Evolutionary conservation across 2,888 invertebrate genomes (phyloP).

Genomic region (Oeneis ivallda): DNA sequence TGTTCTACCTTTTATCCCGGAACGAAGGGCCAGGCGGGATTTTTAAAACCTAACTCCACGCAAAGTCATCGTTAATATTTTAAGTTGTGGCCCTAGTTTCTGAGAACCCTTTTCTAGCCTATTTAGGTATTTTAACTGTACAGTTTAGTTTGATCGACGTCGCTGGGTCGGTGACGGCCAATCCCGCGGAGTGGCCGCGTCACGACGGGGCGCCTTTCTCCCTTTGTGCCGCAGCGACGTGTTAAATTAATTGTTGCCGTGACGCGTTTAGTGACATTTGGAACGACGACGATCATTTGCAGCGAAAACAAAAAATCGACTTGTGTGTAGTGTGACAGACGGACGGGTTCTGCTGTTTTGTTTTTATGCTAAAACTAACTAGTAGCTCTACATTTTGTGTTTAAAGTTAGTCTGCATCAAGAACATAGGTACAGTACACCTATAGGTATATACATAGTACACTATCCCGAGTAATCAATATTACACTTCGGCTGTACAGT

Average conservation of each 20-base stretch:
- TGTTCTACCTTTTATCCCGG: no score
- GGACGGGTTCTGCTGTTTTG: slow-evolving; percentile 14
- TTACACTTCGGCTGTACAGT: no score
- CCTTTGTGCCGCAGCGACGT: slow-evolving; percentile 38
- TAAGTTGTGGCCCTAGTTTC: no score
- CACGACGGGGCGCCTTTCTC: slow-evolving; percentile 47
- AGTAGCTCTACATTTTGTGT: background rate
- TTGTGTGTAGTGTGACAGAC: slow-evolving; percentile 1
- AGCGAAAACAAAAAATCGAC: slow-evolving; percentile 18
- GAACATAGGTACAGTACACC: background rate
- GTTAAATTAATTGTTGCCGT: slow-evolving; percentile 44
- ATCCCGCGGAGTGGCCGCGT: slow-evolving; percentile 53
- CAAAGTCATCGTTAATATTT: no score
- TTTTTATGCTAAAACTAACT: slow-evolving; percentile 14
- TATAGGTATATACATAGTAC: no score
- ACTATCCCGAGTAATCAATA: no score
- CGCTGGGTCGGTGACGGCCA: background rate
- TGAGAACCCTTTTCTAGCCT: background rate
- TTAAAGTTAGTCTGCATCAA: background rate
- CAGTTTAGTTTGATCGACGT: background rate
- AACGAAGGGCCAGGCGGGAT: no score
- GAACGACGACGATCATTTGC: slow-evolving; percentile 24
- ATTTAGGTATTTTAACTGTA: background rate
- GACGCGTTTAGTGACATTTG: slow-evolving; percentile 52
- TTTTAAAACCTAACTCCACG: no score